Base-by-base conservation (phyloP, 1,140 invertebrate species). In the Aphis craccivora region DNA sequence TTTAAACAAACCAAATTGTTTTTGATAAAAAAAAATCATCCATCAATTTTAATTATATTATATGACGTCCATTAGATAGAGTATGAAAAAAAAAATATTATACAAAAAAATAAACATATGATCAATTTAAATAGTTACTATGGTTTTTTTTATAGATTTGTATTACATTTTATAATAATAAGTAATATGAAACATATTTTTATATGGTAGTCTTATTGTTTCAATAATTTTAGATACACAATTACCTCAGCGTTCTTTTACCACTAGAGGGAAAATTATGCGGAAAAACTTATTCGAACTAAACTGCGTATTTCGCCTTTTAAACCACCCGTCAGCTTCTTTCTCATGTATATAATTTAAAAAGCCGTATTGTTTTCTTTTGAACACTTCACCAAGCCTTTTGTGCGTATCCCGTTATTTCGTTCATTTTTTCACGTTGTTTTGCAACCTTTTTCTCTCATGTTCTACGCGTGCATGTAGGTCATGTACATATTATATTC, bases 321-420 rank as follows among this genome's bases (percentile, higher is more conserved):
- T 87, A 48, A 86, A 40, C 45, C 14, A 87, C 30, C 87, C 48
- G 25, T 60, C 88, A 25, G 35, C 53, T 40, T 60, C 88, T 60
- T 60, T 43, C 2, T 23, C 20, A 4, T 20, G 76, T 84, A 20
- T 53, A 92, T 51, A 84, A 84, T 92, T 92, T 92, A 84, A 92
- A 92, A 84, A 92, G 48, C 67, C 67, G 14, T 83, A 92, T 92
- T 92, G 76, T 92, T 92, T 89, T 89, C 48, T 83, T 92, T 84
- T 84, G 91, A 92, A 92, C 91, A 92, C 91, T 92, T 83, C 30
- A 37, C 91, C 45, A 48, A 51, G 48, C 91, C 91, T 83, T 92
- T 84, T 92, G 22, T 84, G 35, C 43, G 81, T 25, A 35, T 37
- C 45, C 43, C 76, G 90, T 81, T 83, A 81, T 67, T 91, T 91